These are phyloP conservation scores for Chrysolina haemoptera DNA, from an alignment of 2,888 invertebrate species.

Conservation along the genomic window DNA sequence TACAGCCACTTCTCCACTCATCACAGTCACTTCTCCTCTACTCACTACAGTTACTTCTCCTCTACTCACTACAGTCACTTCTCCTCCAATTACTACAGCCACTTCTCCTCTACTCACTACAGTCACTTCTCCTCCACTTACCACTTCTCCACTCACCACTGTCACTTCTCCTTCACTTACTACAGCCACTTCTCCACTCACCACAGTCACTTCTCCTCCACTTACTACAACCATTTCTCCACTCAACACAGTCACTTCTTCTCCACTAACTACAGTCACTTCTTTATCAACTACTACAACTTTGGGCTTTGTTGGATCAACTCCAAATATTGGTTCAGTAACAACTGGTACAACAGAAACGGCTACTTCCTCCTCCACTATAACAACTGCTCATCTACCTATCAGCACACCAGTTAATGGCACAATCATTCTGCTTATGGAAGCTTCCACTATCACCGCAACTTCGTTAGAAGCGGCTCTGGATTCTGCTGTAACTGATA, in stretches of 20 bases:
- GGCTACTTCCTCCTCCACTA: background rate
- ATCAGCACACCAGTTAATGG: background rate
- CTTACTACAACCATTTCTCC: no score
- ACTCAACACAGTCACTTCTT: background rate
- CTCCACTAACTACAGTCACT: conserved; percentile 1
- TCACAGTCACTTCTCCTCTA: background rate
- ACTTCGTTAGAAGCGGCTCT: background rate
- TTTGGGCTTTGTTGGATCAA: background rate
- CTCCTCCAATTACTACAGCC: background rate
- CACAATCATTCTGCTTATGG: background rate
- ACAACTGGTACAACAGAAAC: conserved; percentile 18
- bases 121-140: background rate
- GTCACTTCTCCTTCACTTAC: background rate
- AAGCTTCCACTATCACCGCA: background rate
- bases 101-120: background rate
- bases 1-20: conserved; percentile 8
- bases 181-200: background rate
- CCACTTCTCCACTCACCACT: no score
- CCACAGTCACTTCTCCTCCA: background rate
- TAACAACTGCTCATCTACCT: background rate
- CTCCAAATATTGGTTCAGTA: conserved; percentile 19
- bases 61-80: background rate
- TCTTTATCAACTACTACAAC: background rate
- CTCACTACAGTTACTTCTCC: background rate
- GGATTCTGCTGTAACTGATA: no score